These are phyloP conservation scores for Peromyscus melanophrys DNA, from an alignment of 2,797 vertebrate species.

Conservation along the genomic window DNA sequence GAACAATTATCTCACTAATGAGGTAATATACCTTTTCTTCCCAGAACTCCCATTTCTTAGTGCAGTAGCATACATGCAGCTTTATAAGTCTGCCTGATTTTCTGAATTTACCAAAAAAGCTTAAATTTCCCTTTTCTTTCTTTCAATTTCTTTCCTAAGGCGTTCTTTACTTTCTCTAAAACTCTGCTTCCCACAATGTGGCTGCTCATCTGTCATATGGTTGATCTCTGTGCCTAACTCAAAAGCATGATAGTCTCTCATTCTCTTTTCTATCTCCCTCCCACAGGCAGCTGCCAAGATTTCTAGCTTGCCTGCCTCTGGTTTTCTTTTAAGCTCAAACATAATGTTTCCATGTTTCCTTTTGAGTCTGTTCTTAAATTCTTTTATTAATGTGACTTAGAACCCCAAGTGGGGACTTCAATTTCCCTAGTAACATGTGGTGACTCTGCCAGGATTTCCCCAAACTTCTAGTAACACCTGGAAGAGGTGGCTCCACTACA, in stretches of 20 bases:
- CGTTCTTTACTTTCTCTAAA: neutral
- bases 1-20: neutral
- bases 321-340: neutral
- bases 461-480: neutral
- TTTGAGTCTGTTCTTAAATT: neutral
- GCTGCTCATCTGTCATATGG: neutral
- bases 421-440: neutral
- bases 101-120: neutral
- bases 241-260: neutral
- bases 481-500: neutral
- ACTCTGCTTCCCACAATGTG: neutral
- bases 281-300: too few species aligned
- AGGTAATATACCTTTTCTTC: neutral
- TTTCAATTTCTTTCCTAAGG: neutral
- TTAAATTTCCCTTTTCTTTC: neutral
- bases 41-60: neutral
- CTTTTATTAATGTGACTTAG: neutral
- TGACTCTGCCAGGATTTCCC: neutral
- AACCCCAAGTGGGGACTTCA: too few species aligned
- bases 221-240: neutral
- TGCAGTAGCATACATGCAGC: neutral
- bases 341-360: neutral
- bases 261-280: neutral
- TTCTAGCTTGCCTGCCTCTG: neutral
- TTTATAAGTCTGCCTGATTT: neutral